phyloP scores from a whole-genome alignment of 2,113 vertebrate species.

The Tachysurus fulvidraco region DNA sequence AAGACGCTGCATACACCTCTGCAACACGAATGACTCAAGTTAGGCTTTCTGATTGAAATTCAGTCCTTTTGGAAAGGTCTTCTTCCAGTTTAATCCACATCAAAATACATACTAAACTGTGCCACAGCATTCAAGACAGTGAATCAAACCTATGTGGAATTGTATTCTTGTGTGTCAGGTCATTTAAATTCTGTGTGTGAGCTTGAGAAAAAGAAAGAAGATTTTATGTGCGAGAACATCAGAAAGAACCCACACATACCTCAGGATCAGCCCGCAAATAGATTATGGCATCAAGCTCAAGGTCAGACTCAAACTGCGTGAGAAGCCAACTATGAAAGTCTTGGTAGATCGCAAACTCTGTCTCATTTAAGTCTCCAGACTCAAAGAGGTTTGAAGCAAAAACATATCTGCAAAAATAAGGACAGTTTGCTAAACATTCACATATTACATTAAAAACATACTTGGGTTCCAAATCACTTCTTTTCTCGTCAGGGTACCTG shows the following conservation, averaged over 20 bases:
- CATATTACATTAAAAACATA: background rate
- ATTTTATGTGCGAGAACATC: background rate
- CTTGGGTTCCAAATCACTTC: background rate
- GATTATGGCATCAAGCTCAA: slow-evolving; percentile 81
- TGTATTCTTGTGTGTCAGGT: background rate
- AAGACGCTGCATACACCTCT: slow-evolving; percentile 85
- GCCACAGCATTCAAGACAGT: background rate
- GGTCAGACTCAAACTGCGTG: slow-evolving; percentile 73
- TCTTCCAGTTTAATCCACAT: background rate
- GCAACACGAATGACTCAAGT: background rate
- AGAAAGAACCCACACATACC: slow-evolving; percentile 59
- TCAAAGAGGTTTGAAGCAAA: slow-evolving; percentile 84
- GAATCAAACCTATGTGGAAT: background rate
- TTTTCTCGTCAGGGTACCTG: slow-evolving; percentile 67
- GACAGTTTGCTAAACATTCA: background rate
- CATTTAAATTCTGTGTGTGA: background rate
- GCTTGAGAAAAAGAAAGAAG: background rate
- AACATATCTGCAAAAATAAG: slow-evolving; percentile 70
- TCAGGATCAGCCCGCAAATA: slow-evolving; percentile 80
- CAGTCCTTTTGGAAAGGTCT: background rate
- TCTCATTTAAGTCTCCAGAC: slow-evolving; percentile 76
- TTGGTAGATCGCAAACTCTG: slow-evolving; percentile 81
- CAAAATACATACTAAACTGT: background rate
- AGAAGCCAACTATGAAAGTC: slow-evolving; percentile 84
- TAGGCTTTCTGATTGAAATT: background rate